A percentile compares a stretch with the other conserved stretches of the same genome.
These are phyloP conservation scores for Sula dactylatra DNA, from an alignment of 2,113 vertebrate species.

Conservation along the genomic window DNA sequence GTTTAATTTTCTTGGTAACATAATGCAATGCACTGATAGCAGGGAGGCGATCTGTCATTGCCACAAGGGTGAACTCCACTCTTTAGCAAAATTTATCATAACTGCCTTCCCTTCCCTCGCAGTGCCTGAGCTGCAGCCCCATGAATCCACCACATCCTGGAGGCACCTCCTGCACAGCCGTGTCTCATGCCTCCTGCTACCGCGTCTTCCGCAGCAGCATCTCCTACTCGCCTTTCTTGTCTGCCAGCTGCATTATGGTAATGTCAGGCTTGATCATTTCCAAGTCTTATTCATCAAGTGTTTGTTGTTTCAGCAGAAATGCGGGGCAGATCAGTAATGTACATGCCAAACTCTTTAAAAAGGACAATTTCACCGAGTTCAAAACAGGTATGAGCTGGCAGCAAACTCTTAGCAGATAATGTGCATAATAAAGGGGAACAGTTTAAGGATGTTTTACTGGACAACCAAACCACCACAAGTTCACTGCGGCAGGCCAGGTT, in stretches of 20 bases:
- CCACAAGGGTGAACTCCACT: not conserved
- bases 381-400: not conserved
- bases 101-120: not conserved
- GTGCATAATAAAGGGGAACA: not conserved
- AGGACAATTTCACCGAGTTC: not conserved
- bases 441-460: not conserved
- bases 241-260: not conserved
- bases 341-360: not conserved
- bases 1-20: not conserved
- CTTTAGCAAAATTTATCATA: not conserved
- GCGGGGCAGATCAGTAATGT: not conserved
- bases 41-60: not conserved
- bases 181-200: not conserved
- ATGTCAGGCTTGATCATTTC: not conserved
- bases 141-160: not conserved
- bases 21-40: rapidly evolving
- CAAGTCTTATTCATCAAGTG: not conserved
- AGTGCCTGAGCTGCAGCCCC: not conserved
- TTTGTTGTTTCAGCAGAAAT: not conserved
- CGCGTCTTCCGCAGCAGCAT: rapidly evolving
- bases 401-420: not conserved
- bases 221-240: not conserved
- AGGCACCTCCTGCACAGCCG: not conserved
- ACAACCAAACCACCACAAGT: not conserved
- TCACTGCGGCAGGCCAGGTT: not conserved